Evolutionary conservation across 2,888 invertebrate genomes (phyloP), one percentile per base, ranked within the genome.

Genomic region (Zele albiditarsus): DNA sequence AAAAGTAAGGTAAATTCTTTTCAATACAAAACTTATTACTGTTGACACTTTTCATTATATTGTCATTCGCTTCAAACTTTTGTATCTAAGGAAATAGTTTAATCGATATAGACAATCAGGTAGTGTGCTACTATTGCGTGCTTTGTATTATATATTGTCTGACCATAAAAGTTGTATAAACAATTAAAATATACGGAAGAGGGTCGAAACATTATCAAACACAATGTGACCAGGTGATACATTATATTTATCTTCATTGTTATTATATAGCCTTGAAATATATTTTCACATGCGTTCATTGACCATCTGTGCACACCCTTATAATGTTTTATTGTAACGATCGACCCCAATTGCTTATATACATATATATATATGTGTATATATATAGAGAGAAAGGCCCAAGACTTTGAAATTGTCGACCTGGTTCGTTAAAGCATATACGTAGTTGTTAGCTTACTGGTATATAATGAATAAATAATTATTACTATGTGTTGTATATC

Each of bases 71-170:
- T 46, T 46, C 46, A 27, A 49, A 67, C 8, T 1, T 69, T 69
- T 60, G 60, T 66, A 27, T 28, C 68, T 73, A 66, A 71, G 71
- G 33, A 68, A 68, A 23, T 74, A 69, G 72, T 71, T 78, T 60
- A 76, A 79, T 79, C 79, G 76, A 79, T 79, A 53, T 20, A 53
- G 53, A 20, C 20, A 53, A 53, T 53, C 53, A 69, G 62, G 16
- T 25, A 71, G 78, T 77, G 20, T 66, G 31, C n/a, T 23, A 20
- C n/a, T 57, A 10, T 58, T 46, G 67, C n/a, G 67, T 67, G 28
- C 25, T 31, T 27, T 27, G 6, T 28, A 62, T 58, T 62, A 28
- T 62, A 28, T 62, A 12, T 62, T 28, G 16, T 31, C 12, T 2
- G 23, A 46, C 46, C 46, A 46, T 53, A 20, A 8, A 20, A 53